Percentiles rank a stretch among this genome's conserved stretches.
These are phyloP conservation scores for Gymnocephalus cernua DNA, from an alignment of 2,113 vertebrate species.

Conservation along the genomic window DNA sequence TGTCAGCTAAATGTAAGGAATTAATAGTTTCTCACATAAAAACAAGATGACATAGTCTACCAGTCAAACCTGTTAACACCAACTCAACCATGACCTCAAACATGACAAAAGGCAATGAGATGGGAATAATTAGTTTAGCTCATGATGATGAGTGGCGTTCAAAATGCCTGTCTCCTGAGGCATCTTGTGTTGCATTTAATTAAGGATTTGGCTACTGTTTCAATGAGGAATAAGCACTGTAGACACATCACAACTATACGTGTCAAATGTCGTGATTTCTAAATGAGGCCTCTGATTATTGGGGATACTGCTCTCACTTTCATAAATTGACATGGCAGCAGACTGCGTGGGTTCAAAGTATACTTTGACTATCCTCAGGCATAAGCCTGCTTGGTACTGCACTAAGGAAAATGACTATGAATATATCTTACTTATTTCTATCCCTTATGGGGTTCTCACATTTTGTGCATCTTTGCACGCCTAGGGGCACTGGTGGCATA, in stretches of 20 bases:
- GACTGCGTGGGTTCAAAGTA: conserved; percentile 16
- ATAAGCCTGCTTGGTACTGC: not conserved
- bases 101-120: not conserved
- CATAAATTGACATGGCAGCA: not conserved
- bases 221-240: not conserved
- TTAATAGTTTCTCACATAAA: not conserved
- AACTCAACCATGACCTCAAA: not conserved
- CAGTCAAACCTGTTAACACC: not conserved
- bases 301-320: not conserved
- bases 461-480: not conserved
- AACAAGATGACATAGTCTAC: not conserved
- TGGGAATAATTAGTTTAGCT: not conserved
- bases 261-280: conserved; percentile 5
- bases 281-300: not conserved
- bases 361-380: conserved; percentile 1
- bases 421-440: not conserved
- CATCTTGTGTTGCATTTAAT: not conserved
- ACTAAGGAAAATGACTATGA: not conserved
- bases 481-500: not conserved
- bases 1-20: not conserved
- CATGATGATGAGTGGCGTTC: not conserved
- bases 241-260: not conserved
- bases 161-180: not conserved
- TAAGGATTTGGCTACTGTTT: not conserved
- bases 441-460: not conserved